A percentile compares a stretch with the other conserved stretches of the same genome.
Evolutionary conservation across 2,888 invertebrate genomes (phyloP).

Genomic region (Drosophila dives): DNA sequence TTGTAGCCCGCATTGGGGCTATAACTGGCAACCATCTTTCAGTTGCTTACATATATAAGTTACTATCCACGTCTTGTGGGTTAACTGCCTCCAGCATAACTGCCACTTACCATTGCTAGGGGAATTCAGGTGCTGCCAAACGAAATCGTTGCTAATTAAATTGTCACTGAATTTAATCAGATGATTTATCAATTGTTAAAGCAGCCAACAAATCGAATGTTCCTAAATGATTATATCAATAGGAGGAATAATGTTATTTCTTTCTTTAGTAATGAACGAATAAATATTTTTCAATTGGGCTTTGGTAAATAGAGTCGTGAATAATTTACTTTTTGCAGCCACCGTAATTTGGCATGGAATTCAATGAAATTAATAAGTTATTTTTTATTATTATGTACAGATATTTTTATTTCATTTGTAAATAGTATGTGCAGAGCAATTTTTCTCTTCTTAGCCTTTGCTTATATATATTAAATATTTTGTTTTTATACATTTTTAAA

Average conservation of each 20-base stretch:
- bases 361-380: not conserved
- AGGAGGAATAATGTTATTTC: not conserved
- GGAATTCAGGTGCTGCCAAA: conserved; percentile 49
- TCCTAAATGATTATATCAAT: conserved; percentile 60
- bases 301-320: not conserved
- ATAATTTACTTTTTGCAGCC: conserved; percentile 7
- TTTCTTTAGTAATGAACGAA: conserved; percentile 3
- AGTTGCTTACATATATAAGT: conserved; percentile 33
- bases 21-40: conserved; percentile 31
- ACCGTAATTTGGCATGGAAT: not conserved
- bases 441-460: not conserved
- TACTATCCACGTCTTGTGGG: conserved; percentile 55
- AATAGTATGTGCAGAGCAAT: not conserved
- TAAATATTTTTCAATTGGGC: conserved; percentile 6
- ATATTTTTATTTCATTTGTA: not conserved
- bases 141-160: conserved; percentile 74
- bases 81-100: conserved; percentile 61
- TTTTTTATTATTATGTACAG: not conserved
- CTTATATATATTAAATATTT: not conserved
- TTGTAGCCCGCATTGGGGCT: conserved; percentile 18
- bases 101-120: conserved; percentile 52
- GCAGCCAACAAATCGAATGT: conserved; percentile 31
- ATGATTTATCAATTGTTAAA: conserved; percentile 27
- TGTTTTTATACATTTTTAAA: not conserved
- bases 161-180: conserved; percentile 40